Evolutionary conservation across 1,140 invertebrate genomes (phyloP).

Genomic region (Asobara japonica): DNA sequence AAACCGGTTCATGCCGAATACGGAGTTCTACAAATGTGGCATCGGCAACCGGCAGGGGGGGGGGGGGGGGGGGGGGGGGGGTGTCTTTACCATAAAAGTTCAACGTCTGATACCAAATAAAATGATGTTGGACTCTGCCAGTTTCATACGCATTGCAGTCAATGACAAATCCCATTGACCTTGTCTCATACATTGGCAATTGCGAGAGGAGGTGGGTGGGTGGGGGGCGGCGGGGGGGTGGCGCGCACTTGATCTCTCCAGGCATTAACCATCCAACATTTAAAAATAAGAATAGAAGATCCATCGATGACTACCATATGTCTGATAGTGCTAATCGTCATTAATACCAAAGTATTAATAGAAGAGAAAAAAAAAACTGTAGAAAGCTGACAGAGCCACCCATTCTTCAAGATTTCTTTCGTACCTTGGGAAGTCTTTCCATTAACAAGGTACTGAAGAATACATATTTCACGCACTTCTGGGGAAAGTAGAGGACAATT

Average conservation of each 20-base stretch:
- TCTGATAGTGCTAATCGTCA: not conserved
- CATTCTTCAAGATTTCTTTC: not conserved
- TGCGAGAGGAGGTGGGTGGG: not conserved
- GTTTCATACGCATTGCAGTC: not conserved
- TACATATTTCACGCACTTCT: not conserved
- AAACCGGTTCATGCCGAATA: conserved; percentile 44
- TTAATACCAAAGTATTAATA: not conserved
- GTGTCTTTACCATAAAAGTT: conserved; percentile 35
- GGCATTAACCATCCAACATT: too few relatives aligned
- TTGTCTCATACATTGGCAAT: not conserved
- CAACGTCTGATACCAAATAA: conserved; percentile 34
- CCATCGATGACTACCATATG: too few relatives aligned
- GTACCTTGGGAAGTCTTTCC: not conserved
- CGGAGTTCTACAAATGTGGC: conserved; percentile 31
- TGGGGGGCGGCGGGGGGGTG: too few relatives aligned
- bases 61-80: not conserved
- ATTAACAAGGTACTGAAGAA: not conserved
- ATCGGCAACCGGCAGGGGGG: conserved; percentile 1
- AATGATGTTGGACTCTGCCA: not conserved
- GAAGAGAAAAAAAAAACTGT: not conserved
- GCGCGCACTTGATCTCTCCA: too few relatives aligned
- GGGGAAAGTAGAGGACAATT: not conserved
- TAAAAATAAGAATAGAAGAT: too few relatives aligned
- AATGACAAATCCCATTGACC: conserved; percentile 22
- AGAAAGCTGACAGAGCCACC: too few relatives aligned